Evolutionary conservation across 2,888 invertebrate genomes (phyloP).

Genomic region (Entomobrya proxima): DNA sequence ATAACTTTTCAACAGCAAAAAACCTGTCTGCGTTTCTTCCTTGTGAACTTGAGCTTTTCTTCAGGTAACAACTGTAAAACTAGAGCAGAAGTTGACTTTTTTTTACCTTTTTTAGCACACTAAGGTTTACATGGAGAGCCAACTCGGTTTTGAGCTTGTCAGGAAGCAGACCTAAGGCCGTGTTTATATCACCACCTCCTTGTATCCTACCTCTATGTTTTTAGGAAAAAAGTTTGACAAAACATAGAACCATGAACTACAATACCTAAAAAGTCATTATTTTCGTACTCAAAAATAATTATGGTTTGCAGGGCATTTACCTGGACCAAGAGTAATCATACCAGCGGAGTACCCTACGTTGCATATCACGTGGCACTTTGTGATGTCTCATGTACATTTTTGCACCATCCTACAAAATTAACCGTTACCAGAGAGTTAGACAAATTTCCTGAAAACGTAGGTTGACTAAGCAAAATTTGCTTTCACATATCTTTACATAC

Average conservation of each 20-base stretch:
- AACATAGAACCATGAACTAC: not conserved
- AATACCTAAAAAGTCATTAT: no score
- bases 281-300: not conserved
- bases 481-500: no score
- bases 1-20: not conserved
- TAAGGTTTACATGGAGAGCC: constrained; percentile 95
- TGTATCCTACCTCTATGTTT: constrained; percentile 89
- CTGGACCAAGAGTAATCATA: constrained; percentile 98
- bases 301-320: constrained; percentile 76
- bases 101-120: constrained; percentile 92
- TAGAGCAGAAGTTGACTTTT: not conserved
- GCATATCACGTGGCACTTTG: constrained; percentile 96
- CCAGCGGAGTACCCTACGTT: constrained; percentile 95
- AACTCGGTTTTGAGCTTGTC: constrained; percentile 98
- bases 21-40: not conserved
- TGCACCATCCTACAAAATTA: constrained; percentile 85
- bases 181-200: constrained; percentile 97
- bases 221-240: not conserved
- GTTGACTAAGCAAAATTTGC: no score
- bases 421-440: not conserved
- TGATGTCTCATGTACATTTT: constrained; percentile 98
- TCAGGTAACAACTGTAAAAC: not conserved
- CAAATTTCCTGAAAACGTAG: no score
- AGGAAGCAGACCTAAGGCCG: constrained; percentile 92
- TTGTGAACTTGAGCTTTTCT: not conserved